Conservation (phyloP, 1,140 invertebrate genomes). For the Drosophila nebulosa region DNA sequence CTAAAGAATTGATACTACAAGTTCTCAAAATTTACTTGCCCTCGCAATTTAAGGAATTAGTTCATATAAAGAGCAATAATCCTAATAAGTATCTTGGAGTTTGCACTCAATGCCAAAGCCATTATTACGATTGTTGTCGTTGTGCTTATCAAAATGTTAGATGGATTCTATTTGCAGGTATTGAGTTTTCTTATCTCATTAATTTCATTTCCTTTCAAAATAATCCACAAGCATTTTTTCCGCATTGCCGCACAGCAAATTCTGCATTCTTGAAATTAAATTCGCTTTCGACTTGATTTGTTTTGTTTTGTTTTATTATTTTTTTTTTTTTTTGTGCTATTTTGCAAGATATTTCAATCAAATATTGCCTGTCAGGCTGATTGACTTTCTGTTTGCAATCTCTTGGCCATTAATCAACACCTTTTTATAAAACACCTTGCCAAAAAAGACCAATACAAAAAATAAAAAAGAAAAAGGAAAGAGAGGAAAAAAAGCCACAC, state of each 20-base stretch:
- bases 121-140: background rate
- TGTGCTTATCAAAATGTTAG: background rate
- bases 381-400: slow-evolving; percentile 28
- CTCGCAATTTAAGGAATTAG: background rate
- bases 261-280: background rate
- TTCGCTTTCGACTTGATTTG: background rate
- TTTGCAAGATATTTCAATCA: slow-evolving; percentile 43
- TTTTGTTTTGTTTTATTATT: no score
- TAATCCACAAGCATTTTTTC: background rate
- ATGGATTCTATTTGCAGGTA: background rate
- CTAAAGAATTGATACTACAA: no score
- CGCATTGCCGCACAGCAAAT: background rate
- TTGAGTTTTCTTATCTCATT: background rate
- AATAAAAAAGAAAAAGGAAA: background rate
- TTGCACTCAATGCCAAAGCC: background rate
- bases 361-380: background rate
- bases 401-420: slow-evolving; percentile 56
- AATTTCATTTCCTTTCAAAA: background rate
- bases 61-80: background rate
- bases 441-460: slow-evolving; percentile 6
- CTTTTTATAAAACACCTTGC: slow-evolving; percentile 44
- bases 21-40: no score
- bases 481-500: background rate
- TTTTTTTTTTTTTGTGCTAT: slow-evolving; percentile 6
- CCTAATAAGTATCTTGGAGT: background rate